These are phyloP conservation scores for Pica pica DNA, from an alignment of 2,113 vertebrate genomes.

Conservation along the genomic window DNA sequence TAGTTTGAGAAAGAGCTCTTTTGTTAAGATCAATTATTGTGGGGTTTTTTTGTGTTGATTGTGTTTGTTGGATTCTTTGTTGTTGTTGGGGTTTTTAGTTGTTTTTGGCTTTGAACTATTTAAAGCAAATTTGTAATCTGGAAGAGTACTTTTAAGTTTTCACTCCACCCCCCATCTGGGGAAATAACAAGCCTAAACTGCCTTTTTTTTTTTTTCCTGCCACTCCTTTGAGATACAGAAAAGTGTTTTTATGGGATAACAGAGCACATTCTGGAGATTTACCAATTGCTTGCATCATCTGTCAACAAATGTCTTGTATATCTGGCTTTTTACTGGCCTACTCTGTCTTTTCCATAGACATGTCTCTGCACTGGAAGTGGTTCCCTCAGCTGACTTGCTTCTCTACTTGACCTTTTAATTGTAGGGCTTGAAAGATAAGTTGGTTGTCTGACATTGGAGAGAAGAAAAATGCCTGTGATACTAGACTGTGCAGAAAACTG, in stretches of 20 bases:
- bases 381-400: not conserved
- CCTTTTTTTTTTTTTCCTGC: not conserved
- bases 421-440: not conserved
- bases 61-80: not conserved
- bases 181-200: not conserved
- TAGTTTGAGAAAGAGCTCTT: not conserved
- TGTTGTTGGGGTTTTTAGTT: not conserved
- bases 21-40: not conserved
- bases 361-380: not conserved
- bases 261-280: not conserved
- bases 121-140: not conserved
- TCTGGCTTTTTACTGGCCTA: not conserved
- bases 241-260: not conserved
- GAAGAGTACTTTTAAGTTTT: not conserved
- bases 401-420: not conserved
- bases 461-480: not conserved
- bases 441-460: not conserved
- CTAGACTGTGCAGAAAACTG: not conserved
- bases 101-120: not conserved
- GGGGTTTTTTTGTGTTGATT: not conserved
- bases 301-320: not conserved
- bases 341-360: not conserved
- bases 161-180: not conserved
- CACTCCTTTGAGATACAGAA: not conserved
- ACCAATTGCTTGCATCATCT: not conserved